Evolutionary conservation across 2,888 invertebrate species (phyloP).

Genomic region (Choristoneura rosaceana): DNA sequence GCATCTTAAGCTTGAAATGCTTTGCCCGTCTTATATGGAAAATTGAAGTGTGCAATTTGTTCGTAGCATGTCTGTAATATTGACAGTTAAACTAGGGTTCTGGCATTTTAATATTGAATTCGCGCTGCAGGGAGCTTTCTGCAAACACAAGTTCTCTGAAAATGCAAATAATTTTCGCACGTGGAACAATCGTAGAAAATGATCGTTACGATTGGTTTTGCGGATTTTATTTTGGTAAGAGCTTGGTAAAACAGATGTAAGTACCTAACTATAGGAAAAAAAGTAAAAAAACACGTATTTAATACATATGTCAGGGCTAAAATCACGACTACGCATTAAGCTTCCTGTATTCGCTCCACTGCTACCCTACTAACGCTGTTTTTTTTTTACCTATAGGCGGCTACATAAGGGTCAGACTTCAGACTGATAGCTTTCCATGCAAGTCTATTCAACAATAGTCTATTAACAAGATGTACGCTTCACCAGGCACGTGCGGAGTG

Average conservation of each 20-base stretch:
- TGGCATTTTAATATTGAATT: slow-evolving; percentile 37
- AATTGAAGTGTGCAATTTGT: slow-evolving; percentile 13
- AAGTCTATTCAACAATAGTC: neutral
- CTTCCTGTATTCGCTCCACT: too few relatives aligned
- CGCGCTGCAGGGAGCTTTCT: slow-evolving; percentile 21
- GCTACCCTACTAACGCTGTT: too few relatives aligned
- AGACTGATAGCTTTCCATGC: too few relatives aligned
- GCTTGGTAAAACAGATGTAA: neutral
- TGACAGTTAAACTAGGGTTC: slow-evolving; percentile 22
- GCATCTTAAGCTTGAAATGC: neutral
- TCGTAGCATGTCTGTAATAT: slow-evolving; percentile 16
- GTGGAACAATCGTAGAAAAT: slow-evolving; percentile 38
- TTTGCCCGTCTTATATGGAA: neutral
- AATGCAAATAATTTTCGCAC: slow-evolving; percentile 40
- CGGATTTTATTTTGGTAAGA: neutral
- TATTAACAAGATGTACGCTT: slow-evolving; percentile 26
- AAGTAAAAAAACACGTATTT: too few relatives aligned
- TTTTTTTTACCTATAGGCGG: too few relatives aligned
- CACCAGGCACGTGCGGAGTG: slow-evolving; percentile 6
- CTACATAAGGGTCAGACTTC: too few relatives aligned
- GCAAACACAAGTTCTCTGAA: slow-evolving; percentile 35
- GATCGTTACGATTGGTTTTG: slow-evolving; percentile 10
- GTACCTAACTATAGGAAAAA: neutral
- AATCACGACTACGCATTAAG: too few relatives aligned
- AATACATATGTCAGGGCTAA: too few relatives aligned